Evolutionary conservation across 1,140 invertebrate species (phyloP).

Genomic region (Caenorhabditis brenneri): DNA sequence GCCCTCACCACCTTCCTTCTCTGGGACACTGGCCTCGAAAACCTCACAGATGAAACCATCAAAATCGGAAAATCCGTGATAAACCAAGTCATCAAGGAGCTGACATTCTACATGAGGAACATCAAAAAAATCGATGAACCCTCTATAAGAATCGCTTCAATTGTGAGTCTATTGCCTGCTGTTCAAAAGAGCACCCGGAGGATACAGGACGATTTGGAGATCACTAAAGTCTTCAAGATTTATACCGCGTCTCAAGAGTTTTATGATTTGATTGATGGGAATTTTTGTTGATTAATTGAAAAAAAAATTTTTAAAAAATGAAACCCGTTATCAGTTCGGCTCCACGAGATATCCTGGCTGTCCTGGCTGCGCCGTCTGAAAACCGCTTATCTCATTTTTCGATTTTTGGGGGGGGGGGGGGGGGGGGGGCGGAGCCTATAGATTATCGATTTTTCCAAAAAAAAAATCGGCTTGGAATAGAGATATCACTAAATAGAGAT

Average conservation of each 20-base stretch:
- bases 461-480: too few relatives aligned
- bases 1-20: not conserved
- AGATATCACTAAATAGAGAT: too few relatives aligned
- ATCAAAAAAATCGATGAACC: slow-evolving; percentile 35
- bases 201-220: slow-evolving; percentile 43
- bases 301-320: not conserved
- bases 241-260: slow-evolving; percentile 24
- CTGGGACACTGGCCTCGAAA: not conserved
- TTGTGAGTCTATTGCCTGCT: slow-evolving; percentile 2
- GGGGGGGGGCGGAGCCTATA: too few relatives aligned
- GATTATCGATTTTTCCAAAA: too few relatives aligned
- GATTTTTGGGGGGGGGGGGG: too few relatives aligned
- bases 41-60: not conserved
- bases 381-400: too few relatives aligned
- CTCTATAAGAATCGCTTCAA: not conserved
- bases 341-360: too few relatives aligned
- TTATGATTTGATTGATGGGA: slow-evolving; percentile 44
- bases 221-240: slow-evolving; percentile 30
- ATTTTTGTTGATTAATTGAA: not conserved
- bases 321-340: too few relatives aligned
- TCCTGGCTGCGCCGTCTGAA: too few relatives aligned
- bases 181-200: not conserved
- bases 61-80: not conserved
- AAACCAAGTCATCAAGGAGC: not conserved
- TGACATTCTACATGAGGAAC: slow-evolving; percentile 24